phyloP scores from a whole-genome alignment of 2,113 vertebrate species.

The Chlorodrepanis virens region DNA sequence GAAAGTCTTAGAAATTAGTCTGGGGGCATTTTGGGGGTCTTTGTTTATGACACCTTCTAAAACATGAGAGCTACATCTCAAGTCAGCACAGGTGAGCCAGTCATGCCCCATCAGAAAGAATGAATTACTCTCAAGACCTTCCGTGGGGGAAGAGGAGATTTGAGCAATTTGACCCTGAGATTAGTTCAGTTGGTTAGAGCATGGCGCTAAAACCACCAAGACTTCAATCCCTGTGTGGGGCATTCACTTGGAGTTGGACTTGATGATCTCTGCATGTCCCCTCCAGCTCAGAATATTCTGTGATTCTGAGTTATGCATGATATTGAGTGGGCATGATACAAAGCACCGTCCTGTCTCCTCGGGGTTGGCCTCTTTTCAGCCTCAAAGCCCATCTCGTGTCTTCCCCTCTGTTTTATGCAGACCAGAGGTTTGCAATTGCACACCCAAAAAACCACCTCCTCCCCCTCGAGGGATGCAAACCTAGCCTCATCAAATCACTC shows the following conservation, averaged over 20 bases:
- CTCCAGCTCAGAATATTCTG: not conserved
- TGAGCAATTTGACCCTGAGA: not conserved
- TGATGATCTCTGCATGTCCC: too few species aligned
- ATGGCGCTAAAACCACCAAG: not conserved
- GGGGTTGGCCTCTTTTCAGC: not conserved
- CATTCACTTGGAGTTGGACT: not conserved
- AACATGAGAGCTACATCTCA: not conserved
- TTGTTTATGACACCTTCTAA: not conserved
- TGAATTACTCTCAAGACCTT: not conserved
- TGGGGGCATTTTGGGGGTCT: not conserved
- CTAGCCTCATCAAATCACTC: not conserved
- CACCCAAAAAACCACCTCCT: not conserved
- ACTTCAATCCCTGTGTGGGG: not conserved
- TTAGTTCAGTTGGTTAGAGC: not conserved
- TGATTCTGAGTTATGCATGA: not conserved
- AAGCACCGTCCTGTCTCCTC: not conserved
- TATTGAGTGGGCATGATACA: not conserved
- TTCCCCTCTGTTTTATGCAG: not conserved
- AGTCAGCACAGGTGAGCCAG: not conserved
- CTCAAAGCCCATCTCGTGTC: not conserved
- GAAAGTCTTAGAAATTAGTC: not conserved
- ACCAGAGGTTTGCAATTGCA: not conserved
- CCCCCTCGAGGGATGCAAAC: not conserved
- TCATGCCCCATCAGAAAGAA: not conserved
- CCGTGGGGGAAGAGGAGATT: accelerated